Conservation (phyloP, 2,113 vertebrate genomes). For the Anoura caudifer region DNA sequence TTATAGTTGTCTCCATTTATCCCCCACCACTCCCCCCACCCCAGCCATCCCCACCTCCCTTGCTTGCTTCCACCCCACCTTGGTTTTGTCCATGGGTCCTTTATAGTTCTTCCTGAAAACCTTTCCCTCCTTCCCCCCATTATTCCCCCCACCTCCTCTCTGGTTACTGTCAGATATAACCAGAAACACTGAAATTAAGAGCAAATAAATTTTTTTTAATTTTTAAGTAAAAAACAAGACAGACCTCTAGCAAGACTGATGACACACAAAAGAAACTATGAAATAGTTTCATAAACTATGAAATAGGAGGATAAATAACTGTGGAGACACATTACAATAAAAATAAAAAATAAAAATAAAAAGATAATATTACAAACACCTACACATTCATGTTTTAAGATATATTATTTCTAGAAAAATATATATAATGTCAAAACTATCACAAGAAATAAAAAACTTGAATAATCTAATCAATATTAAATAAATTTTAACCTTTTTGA, state of each 20-base stretch:
- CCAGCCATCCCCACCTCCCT: no score
- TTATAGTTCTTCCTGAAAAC: no score
- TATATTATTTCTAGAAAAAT: background rate
- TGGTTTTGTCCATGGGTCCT: no score
- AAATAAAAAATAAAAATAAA: background rate
- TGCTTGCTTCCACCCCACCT: no score
- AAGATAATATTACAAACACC: background rate
- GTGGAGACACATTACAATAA: background rate
- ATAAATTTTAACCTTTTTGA: background rate
- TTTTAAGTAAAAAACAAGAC: background rate
- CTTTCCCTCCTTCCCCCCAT: no score
- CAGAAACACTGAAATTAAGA: no score
- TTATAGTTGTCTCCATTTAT: no score
- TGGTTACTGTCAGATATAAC: no score
- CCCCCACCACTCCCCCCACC: no score
- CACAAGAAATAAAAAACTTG: background rate
- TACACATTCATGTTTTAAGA: background rate
- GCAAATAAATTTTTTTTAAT: no score
- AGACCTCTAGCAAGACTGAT: background rate
- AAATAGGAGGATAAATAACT: background rate
- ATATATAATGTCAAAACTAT: background rate
- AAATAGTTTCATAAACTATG: background rate
- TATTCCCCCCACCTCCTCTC: no score
- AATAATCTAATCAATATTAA: background rate
- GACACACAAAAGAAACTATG: background rate